phyloP scores from a whole-genome alignment of 2,888 invertebrate genomes.

The Pristionchus entomophagus region DNA sequence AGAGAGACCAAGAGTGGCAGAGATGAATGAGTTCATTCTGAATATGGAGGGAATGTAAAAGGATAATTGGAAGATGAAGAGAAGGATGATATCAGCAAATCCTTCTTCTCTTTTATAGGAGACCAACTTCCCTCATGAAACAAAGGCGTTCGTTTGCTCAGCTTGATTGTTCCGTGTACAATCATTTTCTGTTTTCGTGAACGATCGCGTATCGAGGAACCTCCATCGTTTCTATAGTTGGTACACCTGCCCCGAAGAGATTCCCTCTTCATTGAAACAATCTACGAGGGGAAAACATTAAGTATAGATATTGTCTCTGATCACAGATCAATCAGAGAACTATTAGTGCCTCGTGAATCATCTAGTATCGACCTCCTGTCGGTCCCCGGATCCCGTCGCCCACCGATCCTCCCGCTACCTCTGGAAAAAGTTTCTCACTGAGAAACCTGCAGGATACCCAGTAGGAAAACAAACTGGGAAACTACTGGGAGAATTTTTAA shows the following conservation, averaged over 20 bases:
- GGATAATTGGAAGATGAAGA: too few species aligned
- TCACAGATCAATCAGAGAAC: background rate
- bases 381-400: too few species aligned
- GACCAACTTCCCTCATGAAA: background rate
- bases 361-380: too few species aligned
- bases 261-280: background rate
- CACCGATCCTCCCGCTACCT: too few species aligned
- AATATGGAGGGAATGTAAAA: background rate
- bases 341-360: background rate
- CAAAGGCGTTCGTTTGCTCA: background rate
- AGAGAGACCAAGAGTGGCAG: background rate
- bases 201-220: background rate
- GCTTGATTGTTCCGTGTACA: background rate
- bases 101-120: background rate
- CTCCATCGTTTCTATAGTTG: background rate
- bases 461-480: too few species aligned
- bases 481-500: too few species aligned
- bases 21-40: background rate
- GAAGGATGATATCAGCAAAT: background rate
- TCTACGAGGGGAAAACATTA: too few species aligned
- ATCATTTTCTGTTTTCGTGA: slow-evolving; percentile 3
- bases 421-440: too few species aligned
- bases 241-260: background rate
- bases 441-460: too few species aligned
- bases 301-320: background rate